phyloP scores from a whole-genome alignment of 2,888 invertebrate species.

The Xestia sexstrigata region DNA sequence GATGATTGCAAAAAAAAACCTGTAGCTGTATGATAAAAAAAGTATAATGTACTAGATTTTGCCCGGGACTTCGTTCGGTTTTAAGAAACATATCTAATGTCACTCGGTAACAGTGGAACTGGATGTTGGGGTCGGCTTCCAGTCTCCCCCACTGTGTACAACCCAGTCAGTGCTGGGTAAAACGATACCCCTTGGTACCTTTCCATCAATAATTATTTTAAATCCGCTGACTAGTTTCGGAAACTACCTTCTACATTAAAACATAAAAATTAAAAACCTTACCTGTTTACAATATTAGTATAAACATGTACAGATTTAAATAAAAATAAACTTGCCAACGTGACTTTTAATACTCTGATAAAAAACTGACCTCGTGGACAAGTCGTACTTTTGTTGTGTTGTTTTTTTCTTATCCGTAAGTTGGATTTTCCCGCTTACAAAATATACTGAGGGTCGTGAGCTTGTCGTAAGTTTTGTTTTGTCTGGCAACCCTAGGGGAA shows the following conservation, averaged over 20 bases:
- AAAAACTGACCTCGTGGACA: conserved; percentile 21
- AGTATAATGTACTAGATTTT: not conserved
- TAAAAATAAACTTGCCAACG: conserved; percentile 1
- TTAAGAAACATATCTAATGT: not conserved
- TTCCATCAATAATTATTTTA: not conserved
- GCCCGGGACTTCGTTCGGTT: not conserved
- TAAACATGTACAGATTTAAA: not conserved
- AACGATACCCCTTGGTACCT: no score
- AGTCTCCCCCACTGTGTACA: no score
- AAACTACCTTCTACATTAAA: not conserved
- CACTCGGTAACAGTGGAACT: no score
- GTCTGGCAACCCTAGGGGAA: conserved; percentile 15
- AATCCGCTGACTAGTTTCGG: not conserved
- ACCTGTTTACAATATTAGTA: not conserved
- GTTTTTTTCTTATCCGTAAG: conserved; percentile 8
- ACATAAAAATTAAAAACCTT: not conserved
- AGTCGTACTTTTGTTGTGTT: not conserved
- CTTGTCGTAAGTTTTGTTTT: not conserved
- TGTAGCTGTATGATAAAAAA: not conserved
- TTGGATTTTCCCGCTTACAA: conserved; percentile 3
- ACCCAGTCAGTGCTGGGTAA: no score
- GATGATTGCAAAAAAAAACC: not conserved
- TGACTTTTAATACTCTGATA: conserved; percentile 8
- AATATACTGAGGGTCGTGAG: not conserved
- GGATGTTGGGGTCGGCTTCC: no score